Conservation (phyloP, 2,888 invertebrate species). For the Stomorhina lunata region DNA sequence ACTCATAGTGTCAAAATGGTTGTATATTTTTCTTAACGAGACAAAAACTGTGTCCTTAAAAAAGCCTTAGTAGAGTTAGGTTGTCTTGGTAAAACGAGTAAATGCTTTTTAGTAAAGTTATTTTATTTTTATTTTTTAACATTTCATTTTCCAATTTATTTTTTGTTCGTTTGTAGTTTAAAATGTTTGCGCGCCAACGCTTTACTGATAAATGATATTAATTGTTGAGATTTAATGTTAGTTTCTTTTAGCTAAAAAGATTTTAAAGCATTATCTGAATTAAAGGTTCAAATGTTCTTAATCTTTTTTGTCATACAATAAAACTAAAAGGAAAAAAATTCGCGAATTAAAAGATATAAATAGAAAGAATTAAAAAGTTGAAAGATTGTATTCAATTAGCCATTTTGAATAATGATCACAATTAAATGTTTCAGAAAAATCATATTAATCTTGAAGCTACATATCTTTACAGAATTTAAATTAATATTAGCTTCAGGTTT, state of each 20-base stretch:
- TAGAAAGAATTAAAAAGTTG: neutral
- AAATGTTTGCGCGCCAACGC: constrained; percentile 12
- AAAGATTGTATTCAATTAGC: no score
- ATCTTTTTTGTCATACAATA: neutral
- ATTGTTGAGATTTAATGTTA: constrained; percentile 46
- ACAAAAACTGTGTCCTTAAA: neutral
- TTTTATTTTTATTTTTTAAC: constrained; percentile 5
- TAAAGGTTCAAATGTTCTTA: constrained; percentile 52
- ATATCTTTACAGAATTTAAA: no score
- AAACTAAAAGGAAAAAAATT: constrained; percentile 9
- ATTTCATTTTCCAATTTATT: neutral
- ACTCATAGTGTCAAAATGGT: constrained; percentile 42
- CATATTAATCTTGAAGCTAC: no score
- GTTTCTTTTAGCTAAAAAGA: constrained; percentile 32
- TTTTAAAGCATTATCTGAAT: constrained; percentile 51
- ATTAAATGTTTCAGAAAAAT: no score
- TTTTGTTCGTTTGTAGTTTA: neutral
- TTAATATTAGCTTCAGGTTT: no score
- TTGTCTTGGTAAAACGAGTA: constrained; percentile 31
- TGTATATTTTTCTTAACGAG: constrained; percentile 15
- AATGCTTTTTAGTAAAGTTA: constrained; percentile 59
- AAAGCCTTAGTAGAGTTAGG: neutral
- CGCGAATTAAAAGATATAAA: neutral
- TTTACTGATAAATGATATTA: constrained; percentile 50
- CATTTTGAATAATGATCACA: no score